Evolutionary conservation across 92 coral and sea anemone species (phyloP).

Genomic region (Desmophyllum pertusum): DNA sequence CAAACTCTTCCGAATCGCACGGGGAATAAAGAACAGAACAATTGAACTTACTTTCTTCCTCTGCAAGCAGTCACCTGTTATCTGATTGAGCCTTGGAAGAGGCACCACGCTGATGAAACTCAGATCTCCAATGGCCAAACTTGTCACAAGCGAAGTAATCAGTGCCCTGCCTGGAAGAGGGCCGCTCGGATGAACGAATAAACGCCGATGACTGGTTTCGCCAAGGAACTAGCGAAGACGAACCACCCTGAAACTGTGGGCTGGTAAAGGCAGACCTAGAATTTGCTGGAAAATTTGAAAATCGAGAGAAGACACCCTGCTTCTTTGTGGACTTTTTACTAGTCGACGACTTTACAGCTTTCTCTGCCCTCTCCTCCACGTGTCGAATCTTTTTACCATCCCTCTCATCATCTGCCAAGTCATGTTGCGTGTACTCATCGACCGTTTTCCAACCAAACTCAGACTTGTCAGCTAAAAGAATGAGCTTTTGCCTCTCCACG

Average conservation of each 20-base stretch:
- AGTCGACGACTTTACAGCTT: constrained; percentile 31
- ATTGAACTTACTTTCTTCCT: constrained; percentile 19
- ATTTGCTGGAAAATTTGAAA: background rate
- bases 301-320: background rate
- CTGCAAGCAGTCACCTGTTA: background rate
- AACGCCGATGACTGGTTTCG: background rate
- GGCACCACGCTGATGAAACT: background rate
- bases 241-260: background rate
- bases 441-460: constrained; percentile 57
- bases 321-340: constrained; percentile 32
- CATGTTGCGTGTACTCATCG: no score
- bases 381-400: constrained; percentile 47
- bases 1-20: background rate
- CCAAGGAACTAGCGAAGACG: background rate
- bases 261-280: background rate
- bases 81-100: background rate
- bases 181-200: background rate
- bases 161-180: background rate
- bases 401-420: no score
- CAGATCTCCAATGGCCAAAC: constrained; percentile 38
- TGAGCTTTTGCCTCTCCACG: constrained; percentile 40
- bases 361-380: constrained; percentile 58
- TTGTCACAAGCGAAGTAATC: constrained; percentile 53
- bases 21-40: background rate
- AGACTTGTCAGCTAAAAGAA: constrained; percentile 49